Evolutionary conservation across 2,113 vertebrate genomes (phyloP).

Genomic region (Boulengeromyrus knoepffleri): DNA sequence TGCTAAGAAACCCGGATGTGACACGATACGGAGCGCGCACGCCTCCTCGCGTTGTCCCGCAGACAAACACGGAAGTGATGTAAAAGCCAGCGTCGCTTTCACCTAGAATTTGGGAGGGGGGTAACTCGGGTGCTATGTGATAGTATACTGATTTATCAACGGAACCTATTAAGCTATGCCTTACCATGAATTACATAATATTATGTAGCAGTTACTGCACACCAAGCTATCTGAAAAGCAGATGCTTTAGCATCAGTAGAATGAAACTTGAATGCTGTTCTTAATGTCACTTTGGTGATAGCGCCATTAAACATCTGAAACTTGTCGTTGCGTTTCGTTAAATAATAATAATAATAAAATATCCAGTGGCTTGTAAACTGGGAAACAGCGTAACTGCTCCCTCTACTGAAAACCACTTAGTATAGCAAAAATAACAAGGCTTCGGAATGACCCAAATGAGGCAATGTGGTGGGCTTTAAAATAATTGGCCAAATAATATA

Average conservation of each 20-base stretch:
- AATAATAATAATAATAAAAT: neutral
- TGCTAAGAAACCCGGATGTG: neutral
- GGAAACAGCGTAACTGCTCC: neutral
- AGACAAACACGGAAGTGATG: constrained; percentile 15
- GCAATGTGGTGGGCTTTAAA: neutral
- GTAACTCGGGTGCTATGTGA: neutral
- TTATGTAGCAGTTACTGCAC: neutral
- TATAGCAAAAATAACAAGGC: constrained; percentile 26
- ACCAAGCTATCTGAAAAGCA: neutral
- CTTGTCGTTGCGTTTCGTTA: neutral
- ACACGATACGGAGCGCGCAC: neutral
- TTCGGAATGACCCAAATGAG: constrained; percentile 11
- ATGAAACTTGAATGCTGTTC: neutral
- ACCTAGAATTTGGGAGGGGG: neutral
- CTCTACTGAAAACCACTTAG: constrained; percentile 4
- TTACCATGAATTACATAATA: neutral
- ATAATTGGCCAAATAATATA: neutral
- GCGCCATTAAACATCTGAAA: neutral
- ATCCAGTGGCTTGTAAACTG: neutral
- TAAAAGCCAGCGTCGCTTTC: neutral
- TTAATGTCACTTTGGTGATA: neutral
- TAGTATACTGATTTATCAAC: neutral
- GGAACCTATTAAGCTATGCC: neutral
- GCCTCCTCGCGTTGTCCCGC: too few species aligned
- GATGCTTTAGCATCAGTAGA: neutral